Base-by-base conservation (phyloP, 2,888 invertebrate genomes). In the Andrena chrysosceles region DNA sequence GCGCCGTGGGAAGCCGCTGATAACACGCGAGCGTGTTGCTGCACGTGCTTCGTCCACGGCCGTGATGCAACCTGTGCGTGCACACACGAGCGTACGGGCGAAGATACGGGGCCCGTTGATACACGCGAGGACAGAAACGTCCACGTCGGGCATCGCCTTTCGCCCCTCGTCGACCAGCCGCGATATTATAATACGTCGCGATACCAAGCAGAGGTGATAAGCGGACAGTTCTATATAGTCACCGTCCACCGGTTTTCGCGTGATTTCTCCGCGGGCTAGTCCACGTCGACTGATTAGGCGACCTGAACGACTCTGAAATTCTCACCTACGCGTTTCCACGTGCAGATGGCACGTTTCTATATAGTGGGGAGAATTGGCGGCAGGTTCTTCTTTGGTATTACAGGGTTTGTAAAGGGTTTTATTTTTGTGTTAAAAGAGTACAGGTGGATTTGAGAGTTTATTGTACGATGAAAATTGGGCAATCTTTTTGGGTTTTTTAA, bases 1-100 rank as follows among this genome's bases (percentile, higher is more conserved):
- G 63, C 81, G 74, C 49, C 78, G 85, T 86, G 81, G 79, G 87
- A 82, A 81, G 81, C 29, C 70, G 33, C 52, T 81, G 88, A 88
- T 89, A 88, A 88, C 76, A 31, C 42, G 26, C 42, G 42, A 16
- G 56, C 62, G 54, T 62, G 79, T 71, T 81, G 81, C 83, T 79
- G 77, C 87, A 77, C 74, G 84, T 82, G 75, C 64, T 79, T 69
- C 13, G 52, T 71, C 10, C 42, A 52, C 64, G 60, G 35, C 35
- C 60, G 59, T 77, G 83, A 87, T 82, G 75, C 83, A 88, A 87
- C 71, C 63, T 70, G 68, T 35, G 67, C 78, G 42, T 68, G 49
- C 59, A 68, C 20, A 33, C 60, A n/a, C 69, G 29, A 13, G 8
- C 56, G 49, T 69, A 33, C 66, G 81, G 16, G 1, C 49, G 13